phyloP scores from a whole-genome alignment of 2,797 vertebrate species.

The Anguilla megastoma region DNA sequence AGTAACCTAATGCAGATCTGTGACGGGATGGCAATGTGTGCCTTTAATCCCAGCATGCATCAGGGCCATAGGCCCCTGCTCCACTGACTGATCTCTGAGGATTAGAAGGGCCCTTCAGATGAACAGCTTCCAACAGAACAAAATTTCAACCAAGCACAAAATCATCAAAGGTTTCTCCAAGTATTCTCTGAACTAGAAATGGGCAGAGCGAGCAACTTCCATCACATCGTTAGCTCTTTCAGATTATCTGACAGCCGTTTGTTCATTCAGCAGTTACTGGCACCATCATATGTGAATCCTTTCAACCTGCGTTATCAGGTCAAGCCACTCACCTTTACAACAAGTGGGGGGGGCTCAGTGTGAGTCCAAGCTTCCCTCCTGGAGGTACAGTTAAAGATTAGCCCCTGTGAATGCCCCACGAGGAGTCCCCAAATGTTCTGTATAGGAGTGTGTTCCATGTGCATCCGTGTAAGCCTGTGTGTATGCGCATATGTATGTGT shows the following conservation, averaged over 20 bases:
- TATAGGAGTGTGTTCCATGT: not conserved
- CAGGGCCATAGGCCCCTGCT: not conserved
- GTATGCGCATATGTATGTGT: not conserved
- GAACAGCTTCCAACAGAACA: not conserved
- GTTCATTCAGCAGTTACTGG: no score
- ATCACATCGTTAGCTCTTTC: no score
- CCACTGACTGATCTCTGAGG: not conserved
- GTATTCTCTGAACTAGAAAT: not conserved
- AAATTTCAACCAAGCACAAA: not conserved
- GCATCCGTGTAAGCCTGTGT: not conserved
- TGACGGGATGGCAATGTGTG: not conserved
- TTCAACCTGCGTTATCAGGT: not conserved
- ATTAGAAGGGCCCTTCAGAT: not conserved
- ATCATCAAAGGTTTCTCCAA: not conserved
- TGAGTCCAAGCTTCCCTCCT: not conserved
- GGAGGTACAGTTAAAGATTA: not conserved
- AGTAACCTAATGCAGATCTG: not conserved
- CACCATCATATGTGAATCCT: no score
- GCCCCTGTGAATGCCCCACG: not conserved
- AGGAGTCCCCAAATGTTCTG: not conserved
- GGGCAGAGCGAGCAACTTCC: no score
- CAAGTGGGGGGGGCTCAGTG: not conserved
- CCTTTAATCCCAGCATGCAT: not conserved
- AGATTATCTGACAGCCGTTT: no score
- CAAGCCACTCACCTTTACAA: not conserved